phyloP scores from a whole-genome alignment of 2,113 vertebrate species.

The Pardalotus punctatus region DNA sequence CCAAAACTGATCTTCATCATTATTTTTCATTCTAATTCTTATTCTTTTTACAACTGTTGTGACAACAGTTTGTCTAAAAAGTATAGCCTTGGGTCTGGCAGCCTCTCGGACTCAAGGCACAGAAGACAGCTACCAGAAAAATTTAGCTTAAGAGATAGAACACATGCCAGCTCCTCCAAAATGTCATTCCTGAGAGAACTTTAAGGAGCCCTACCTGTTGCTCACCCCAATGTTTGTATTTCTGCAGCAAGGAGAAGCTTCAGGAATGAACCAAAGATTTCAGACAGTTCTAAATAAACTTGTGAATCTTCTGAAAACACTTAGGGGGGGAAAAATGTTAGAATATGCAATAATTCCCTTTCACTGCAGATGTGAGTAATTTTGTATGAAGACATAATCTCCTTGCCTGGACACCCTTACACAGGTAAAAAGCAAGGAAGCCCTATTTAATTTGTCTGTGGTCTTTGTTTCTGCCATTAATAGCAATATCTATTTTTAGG shows the following conservation, averaged over 20 bases:
- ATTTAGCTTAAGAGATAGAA: not conserved
- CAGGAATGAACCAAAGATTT: not conserved
- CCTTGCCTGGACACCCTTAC: not conserved
- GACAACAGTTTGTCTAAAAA: not conserved
- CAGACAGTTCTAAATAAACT: not conserved
- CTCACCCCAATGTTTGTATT: not conserved
- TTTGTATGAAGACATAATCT: not conserved
- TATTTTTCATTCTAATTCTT: not conserved
- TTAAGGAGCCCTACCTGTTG: not conserved
- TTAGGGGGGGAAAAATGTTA: accelerated
- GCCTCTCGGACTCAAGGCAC: not conserved
- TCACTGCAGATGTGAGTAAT: not conserved
- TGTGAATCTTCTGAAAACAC: not conserved
- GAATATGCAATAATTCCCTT: not conserved
- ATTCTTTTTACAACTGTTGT: not conserved
- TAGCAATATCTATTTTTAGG: constrained; percentile 5
- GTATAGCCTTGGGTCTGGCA: not conserved
- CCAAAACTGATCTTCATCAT: not conserved
- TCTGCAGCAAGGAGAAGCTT: not conserved
- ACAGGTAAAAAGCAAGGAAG: not conserved
- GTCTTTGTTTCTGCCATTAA: not conserved
- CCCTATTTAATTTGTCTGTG: not conserved
- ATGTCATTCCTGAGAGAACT: not conserved
- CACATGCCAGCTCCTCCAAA: not conserved
- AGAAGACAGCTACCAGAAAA: not conserved